A percentile compares a stretch with the other conserved stretches of the same genome.
Evolutionary conservation across 2,797 vertebrate species (phyloP).

Genomic region (Typhlichthys subterraneus): DNA sequence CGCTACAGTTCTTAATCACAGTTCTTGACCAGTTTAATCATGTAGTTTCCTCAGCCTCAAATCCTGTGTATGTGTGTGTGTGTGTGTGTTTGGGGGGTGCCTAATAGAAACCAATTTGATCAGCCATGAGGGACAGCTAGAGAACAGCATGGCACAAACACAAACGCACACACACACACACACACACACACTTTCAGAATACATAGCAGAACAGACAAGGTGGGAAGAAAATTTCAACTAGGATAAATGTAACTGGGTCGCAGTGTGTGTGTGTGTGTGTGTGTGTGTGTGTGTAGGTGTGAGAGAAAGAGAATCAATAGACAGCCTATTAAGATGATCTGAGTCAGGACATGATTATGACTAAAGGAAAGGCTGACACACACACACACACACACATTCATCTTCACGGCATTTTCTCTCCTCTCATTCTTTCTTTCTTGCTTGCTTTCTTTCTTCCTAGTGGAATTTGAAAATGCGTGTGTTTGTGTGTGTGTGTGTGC

Average conservation of each 20-base stretch:
- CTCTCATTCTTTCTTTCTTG: not conserved
- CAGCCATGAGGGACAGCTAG: slow-evolving; percentile 56
- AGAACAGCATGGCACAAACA: slow-evolving; percentile 43
- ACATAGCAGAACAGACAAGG: slow-evolving; percentile 64
- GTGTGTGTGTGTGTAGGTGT: slow-evolving; percentile 2
- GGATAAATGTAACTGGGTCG: slow-evolving; percentile 78
- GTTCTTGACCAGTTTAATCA: no score
- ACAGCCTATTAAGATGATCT: slow-evolving; percentile 52
- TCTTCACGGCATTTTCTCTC: not conserved
- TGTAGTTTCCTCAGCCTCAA: no score
- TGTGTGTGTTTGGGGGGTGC: slow-evolving; percentile 11
- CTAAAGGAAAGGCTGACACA: slow-evolving; percentile 2
- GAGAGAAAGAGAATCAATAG: slow-evolving; percentile 44
- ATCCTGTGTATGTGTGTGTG: not conserved
- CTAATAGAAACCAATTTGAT: slow-evolving; percentile 61
- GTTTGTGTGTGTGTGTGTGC: no score
- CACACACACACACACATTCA: not conserved
- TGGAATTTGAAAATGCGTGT: not conserved
- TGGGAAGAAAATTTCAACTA: slow-evolving; percentile 65
- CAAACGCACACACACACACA: slow-evolving; percentile 32
- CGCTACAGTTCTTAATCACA: no score
- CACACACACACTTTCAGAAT: slow-evolving; percentile 32
- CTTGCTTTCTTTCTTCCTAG: slow-evolving; percentile 9
- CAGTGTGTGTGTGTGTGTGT: slow-evolving; percentile 28
- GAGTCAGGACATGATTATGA: slow-evolving; percentile 31